Evolutionary conservation across 2,888 invertebrate genomes (phyloP).

Genomic region (Thecocarcelia acutangulata): DNA sequence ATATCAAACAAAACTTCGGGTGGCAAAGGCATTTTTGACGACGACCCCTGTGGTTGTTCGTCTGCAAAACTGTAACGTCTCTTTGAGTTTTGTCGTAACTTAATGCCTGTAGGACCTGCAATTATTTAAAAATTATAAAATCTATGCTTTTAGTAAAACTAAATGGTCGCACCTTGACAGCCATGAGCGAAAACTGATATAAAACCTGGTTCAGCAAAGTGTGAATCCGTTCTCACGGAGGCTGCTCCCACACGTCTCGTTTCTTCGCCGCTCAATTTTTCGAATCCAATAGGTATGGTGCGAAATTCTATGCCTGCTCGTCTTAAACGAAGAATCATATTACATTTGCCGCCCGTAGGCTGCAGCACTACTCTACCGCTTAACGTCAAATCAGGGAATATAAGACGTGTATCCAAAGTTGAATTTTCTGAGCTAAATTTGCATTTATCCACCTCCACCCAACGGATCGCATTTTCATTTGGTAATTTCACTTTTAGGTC

Average conservation of each 20-base stretch:
- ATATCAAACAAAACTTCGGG: constrained; percentile 74
- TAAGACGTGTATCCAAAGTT: constrained; percentile 88
- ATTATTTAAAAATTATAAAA: background rate
- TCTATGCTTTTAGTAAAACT: background rate
- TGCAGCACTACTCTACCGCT: constrained; percentile 88
- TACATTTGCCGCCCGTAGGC: constrained; percentile 84
- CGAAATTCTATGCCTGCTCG: constrained; percentile 91
- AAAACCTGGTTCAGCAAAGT: constrained; percentile 92
- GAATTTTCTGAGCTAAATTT: constrained; percentile 88
- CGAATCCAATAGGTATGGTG: constrained; percentile 84
- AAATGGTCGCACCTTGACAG: constrained; percentile 83
- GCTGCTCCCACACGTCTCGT: constrained; percentile 77
- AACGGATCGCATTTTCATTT: constrained; percentile 84
- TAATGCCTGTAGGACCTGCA: constrained; percentile 75
- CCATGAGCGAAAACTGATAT: constrained; percentile 93
- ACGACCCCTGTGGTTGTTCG: constrained; percentile 30
- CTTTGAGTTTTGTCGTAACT: constrained; percentile 79
- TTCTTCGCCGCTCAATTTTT: constrained; percentile 74
- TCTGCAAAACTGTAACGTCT: constrained; percentile 76
- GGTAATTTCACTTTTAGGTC: constrained; percentile 84
- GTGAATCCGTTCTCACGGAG: constrained; percentile 87
- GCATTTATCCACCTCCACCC: constrained; percentile 89
- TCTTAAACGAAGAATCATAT: constrained; percentile 89
- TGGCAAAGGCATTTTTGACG: constrained; percentile 27
- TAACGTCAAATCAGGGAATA: constrained; percentile 90